Evolutionary conservation across 2,888 invertebrate genomes (phyloP), one percentile per base, ranked within the genome.

Genomic region (Idaea dimidiata): DNA sequence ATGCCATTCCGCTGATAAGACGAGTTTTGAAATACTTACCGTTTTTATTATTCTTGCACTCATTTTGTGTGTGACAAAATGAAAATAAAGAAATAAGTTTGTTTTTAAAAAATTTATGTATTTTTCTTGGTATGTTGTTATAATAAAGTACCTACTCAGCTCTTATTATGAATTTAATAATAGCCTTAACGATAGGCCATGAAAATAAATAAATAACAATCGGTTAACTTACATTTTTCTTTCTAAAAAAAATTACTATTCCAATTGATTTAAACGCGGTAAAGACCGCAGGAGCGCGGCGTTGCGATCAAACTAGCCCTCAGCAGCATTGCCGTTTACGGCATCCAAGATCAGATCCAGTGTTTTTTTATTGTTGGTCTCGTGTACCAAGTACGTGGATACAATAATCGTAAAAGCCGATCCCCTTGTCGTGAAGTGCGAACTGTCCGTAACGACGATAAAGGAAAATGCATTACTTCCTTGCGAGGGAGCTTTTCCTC

Each of bases 391-490:
- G 84, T 81, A 84, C 80, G 82, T 82, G 81, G 82, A 82, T 77
- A 87, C 88, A 89, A 91, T 91, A 91, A 89, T 86, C 91, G 88
- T 91, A 91, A 91, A 92, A 89, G 81, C 78, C 76, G 78, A 79
- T 77, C 86, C 88, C 88, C 88, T 86, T 80, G 82, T 81, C 81
- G 85, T 86, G 81, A 80, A 87, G 84, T 84, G 84, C 82, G 82
- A 89, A 87, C 88, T 89, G 91, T 89, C 89, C 86, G 84, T 87
- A 24, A 77, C 75, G 82, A 85, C 83, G 88, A 91, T 91, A 91
- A 91, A 91, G 86, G 88, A 87, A 91, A 91, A 91, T 88, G 90
- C 91, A 91, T 91, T 91, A 89, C 89, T 86, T 90, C 87, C 90
- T 78, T 75, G 76, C 73, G 82, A 82, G 82, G 81, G 84, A 81